These are phyloP conservation scores for Heliconius cydno DNA, from an alignment of 2,888 invertebrate species.

Conservation along the genomic window DNA sequence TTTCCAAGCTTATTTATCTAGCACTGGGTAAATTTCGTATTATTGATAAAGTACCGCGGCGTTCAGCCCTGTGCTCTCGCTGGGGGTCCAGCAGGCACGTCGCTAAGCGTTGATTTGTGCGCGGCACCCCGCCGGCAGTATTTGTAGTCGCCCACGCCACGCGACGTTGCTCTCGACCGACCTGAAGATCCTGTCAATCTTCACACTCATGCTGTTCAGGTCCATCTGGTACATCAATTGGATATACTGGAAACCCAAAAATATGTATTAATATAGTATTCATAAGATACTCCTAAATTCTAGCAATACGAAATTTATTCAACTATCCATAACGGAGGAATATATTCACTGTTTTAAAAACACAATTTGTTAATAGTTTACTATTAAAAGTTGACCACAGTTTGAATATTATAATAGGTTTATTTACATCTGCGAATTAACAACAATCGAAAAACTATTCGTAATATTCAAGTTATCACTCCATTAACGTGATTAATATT, in stretches of 20 bases:
- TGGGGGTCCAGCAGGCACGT: slow-evolving; percentile 69
- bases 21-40: not conserved
- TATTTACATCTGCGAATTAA: not conserved
- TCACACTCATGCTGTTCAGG: slow-evolving; percentile 43
- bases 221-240: not conserved
- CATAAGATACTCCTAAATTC: not conserved
- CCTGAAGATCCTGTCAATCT: slow-evolving; percentile 51
- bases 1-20: slow-evolving; percentile 10
- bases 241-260: not conserved
- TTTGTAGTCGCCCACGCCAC: slow-evolving; percentile 70
- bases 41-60: slow-evolving; percentile 15
- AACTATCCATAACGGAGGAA: not conserved
- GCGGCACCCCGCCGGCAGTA: slow-evolving; percentile 77
- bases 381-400: not conserved
- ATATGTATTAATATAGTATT: not conserved
- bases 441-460: not conserved
- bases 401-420: not conserved
- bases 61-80: slow-evolving; percentile 50
- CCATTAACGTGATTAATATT: not conserved
- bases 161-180: slow-evolving; percentile 48
- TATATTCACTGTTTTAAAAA: not conserved
- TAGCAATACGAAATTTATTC: not conserved
- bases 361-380: not conserved
- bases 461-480: not conserved
- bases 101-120: slow-evolving; percentile 79